Evolutionary conservation across 37 sponge, comb jelly and placozoan species (phyloP).

Genomic region (Agelas oroides): DNA sequence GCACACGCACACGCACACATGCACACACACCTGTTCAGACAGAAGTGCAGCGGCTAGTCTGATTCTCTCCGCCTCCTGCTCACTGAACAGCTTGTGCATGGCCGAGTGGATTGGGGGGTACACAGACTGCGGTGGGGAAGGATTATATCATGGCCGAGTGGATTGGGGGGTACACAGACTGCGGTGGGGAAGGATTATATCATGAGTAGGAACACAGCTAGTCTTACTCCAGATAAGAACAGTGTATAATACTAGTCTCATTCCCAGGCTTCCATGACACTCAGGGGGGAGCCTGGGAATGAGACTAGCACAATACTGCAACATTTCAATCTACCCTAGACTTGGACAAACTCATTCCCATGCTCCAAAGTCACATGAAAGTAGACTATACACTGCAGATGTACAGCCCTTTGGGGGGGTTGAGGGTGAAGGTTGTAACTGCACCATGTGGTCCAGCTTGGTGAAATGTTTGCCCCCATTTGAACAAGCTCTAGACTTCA

Average conservation of each 20-base stretch:
- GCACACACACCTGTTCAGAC: constrained; percentile 42
- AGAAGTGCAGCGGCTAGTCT: constrained; percentile 42
- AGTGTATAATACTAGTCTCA: neutral
- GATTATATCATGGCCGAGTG: neutral
- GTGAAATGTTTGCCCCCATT: too few relatives aligned
- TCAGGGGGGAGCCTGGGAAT: too few relatives aligned
- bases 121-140: neutral
- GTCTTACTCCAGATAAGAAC: neutral
- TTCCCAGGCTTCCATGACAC: too few relatives aligned
- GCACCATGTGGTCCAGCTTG: too few relatives aligned
- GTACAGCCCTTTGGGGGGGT: too few relatives aligned
- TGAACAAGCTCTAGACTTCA: too few relatives aligned
- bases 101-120: constrained; percentile 42
- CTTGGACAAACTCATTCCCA: too few relatives aligned
- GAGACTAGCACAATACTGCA: too few relatives aligned
- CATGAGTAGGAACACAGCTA: neutral
- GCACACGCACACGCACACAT: neutral
- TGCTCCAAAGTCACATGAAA: too few relatives aligned
- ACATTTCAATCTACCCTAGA: too few relatives aligned
- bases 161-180: constrained; percentile 49
- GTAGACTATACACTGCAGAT: too few relatives aligned
- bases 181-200: neutral
- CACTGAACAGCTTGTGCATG: constrained; percentile 50
- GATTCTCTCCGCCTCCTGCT: constrained; percentile 60
- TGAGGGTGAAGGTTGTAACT: too few relatives aligned